phyloP scores from a whole-genome alignment of 2,888 invertebrate genomes.

The Blastobasis lacticolella region DNA sequence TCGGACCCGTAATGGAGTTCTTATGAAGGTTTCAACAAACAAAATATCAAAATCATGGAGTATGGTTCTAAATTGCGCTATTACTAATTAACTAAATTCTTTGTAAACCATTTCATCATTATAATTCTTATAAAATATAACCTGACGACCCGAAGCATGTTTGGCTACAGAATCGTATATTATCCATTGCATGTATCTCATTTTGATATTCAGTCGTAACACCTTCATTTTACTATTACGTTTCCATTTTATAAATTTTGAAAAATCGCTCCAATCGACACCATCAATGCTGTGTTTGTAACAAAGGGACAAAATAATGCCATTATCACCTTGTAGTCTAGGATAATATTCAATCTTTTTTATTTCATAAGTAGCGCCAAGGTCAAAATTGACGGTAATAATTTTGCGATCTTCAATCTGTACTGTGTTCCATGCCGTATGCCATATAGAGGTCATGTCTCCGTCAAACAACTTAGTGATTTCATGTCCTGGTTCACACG shows the following conservation, averaged over 20 bases:
- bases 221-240: slow-evolving; percentile 6
- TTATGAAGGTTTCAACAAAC: slow-evolving; percentile 13
- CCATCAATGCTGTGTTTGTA: slow-evolving; percentile 13
- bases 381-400: slow-evolving; percentile 35
- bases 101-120: neutral
- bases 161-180: slow-evolving; percentile 6
- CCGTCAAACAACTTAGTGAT: slow-evolving; percentile 32
- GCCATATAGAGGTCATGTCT: slow-evolving; percentile 31
- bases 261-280: slow-evolving; percentile 9
- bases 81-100: neutral
- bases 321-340: slow-evolving; percentile 15
- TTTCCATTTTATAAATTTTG: slow-evolving; percentile 10
- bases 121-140: slow-evolving; percentile 8
- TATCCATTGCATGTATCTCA: slow-evolving; percentile 7
- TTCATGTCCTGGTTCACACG: slow-evolving; percentile 33
- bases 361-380: slow-evolving; percentile 25
- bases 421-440: slow-evolving; percentile 36
- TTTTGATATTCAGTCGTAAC: slow-evolving; percentile 3
- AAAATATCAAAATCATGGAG: slow-evolving; percentile 3
- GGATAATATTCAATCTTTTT: slow-evolving; percentile 18
- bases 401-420: slow-evolving; percentile 21
- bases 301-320: slow-evolving; percentile 13
- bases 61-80: neutral
- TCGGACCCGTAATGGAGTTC: too few relatives aligned
- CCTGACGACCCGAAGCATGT: slow-evolving; percentile 9